A percentile compares a stretch with the other conserved stretches of the same genome.
Evolutionary conservation across 2,797 vertebrate species (phyloP).

Genomic region (Neostethus bicornis): DNA sequence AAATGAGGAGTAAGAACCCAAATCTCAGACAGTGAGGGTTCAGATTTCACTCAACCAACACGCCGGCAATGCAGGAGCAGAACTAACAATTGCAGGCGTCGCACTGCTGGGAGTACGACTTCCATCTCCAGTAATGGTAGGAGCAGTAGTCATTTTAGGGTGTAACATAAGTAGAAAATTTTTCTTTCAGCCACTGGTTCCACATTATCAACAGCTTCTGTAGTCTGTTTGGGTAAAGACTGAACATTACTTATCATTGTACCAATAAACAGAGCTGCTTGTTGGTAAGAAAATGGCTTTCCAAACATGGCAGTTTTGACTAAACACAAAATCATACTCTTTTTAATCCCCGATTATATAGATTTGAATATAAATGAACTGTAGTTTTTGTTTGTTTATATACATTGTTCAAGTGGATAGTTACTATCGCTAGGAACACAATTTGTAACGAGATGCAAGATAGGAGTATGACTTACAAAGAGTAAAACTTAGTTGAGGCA

Average conservation of each 20-base stretch:
- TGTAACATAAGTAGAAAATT: conserved; percentile 17
- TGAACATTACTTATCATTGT: neutral
- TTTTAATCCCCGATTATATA: neutral
- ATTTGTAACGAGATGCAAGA: no score
- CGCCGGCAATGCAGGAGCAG: conserved; percentile 5
- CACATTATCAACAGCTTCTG: neutral
- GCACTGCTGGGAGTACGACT: conserved; percentile 7
- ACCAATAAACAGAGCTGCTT: neutral
- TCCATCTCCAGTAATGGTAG: conserved; percentile 12
- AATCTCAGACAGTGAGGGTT: conserved; percentile 29
- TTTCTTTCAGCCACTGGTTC: conserved; percentile 13
- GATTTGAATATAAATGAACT: neutral
- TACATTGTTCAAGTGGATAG: no score
- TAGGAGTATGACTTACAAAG: no score
- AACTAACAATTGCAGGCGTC: neutral
- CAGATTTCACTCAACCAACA: conserved; percentile 16
- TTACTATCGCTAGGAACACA: no score
- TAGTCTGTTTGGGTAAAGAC: neutral
- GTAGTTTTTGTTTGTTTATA: neutral
- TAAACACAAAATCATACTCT: neutral
- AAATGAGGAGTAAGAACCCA: conserved; percentile 72
- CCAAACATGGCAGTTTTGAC: neutral
- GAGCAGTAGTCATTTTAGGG: conserved; percentile 2
- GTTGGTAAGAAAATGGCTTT: neutral
- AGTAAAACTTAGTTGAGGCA: no score